These are phyloP conservation scores for Trachelus stipa DNA, from an alignment of 2,888 invertebrate genomes.

Conservation along the genomic window DNA sequence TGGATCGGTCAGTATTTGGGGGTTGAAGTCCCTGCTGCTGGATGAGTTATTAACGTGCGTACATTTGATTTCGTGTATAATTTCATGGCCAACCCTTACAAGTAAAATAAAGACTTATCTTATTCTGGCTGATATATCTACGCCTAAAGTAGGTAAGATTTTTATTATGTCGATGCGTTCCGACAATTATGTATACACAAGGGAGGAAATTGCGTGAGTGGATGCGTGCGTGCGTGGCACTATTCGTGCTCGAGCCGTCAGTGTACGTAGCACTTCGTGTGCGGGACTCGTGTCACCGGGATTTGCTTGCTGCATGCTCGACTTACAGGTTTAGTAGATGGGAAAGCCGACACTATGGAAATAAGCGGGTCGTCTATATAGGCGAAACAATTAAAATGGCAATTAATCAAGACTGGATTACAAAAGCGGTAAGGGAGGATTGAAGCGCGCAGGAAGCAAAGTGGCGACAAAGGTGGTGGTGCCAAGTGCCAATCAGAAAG, in stretches of 20 bases:
- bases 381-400: constrained; percentile 29
- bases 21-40: background rate
- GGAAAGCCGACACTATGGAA: background rate
- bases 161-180: background rate
- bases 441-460: constrained; percentile 4
- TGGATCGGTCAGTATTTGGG: background rate
- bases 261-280: background rate
- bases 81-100: background rate
- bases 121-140: background rate
- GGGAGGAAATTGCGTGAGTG: background rate
- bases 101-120: background rate
- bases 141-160: background rate
- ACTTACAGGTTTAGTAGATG: background rate
- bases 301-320: background rate
- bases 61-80: background rate
- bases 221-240: background rate
- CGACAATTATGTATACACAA: background rate
- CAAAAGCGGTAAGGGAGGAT: background rate
- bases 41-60: too few species aligned
- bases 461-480: background rate
- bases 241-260: background rate
- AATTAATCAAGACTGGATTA: constrained; percentile 27
- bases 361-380: background rate
- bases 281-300: background rate
- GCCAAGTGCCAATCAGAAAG: background rate